phyloP scores from a whole-genome alignment of 1,140 invertebrate species.

The Parapsyche elsis region DNA sequence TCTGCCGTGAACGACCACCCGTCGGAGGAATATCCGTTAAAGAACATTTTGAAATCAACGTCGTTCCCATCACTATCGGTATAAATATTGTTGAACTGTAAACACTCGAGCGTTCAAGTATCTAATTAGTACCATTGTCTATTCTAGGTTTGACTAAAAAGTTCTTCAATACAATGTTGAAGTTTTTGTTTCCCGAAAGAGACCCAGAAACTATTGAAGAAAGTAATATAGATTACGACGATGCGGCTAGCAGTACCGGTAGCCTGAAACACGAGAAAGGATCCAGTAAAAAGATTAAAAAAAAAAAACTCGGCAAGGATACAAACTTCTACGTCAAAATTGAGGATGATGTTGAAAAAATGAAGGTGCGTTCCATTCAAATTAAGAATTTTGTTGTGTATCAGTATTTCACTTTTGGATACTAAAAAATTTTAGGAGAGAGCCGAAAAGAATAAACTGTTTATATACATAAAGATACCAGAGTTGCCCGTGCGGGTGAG shows the following conservation, averaged over 20 bases:
- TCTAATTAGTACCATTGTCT: conserved; percentile 12
- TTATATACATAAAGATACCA: conserved; percentile 98
- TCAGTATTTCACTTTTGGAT: conserved; percentile 22
- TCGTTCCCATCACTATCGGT: conserved; percentile 93
- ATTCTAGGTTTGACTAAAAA: conserved; percentile 89
- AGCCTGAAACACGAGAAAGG: conserved; percentile 58
- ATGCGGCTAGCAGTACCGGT: conserved; percentile 59
- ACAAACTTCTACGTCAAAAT: conserved; percentile 91
- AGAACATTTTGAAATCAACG: conserved; percentile 98
- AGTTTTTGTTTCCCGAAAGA: conserved; percentile 98
- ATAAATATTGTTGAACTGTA: too few species aligned
- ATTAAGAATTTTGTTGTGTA: too few species aligned
- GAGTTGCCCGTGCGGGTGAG: conserved; percentile 96
- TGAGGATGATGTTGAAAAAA: conserved; percentile 96
- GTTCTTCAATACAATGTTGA: conserved; percentile 97
- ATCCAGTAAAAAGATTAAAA: conserved; percentile 65
- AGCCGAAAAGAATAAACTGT: conserved; percentile 98
- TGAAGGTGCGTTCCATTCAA: conserved; percentile 77
- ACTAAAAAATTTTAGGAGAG: conserved; percentile 74
- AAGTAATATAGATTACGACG: conserved; percentile 70
- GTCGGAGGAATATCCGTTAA: conserved; percentile 98
- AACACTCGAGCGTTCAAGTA: not conserved
- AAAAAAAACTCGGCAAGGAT: conserved; percentile 76
- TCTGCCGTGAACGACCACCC: conserved; percentile 89
- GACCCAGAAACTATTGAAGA: conserved; percentile 85